Base-by-base conservation (phyloP, 2,797 vertebrate genomes). In the Sibirionetta formosa region DNA sequence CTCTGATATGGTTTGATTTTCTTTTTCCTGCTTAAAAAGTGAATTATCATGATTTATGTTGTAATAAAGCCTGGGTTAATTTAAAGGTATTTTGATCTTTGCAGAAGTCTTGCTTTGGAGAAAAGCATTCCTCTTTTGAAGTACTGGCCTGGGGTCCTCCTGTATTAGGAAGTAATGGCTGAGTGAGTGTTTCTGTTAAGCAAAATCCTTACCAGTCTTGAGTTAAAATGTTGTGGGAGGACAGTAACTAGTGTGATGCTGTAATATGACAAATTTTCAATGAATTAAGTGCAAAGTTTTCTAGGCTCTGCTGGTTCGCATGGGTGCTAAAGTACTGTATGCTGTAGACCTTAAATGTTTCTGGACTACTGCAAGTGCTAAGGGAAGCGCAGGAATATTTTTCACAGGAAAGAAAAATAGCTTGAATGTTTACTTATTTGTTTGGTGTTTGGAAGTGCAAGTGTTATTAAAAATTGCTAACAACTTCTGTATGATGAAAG, bases 51-150 rank as follows among this genome's bases (percentile, higher is more conserved):
- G 35, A 50, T 88, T 90, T 81, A 7, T 13, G 10, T 71, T 65
- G 15, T 8, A 8, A 27, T 14, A 31, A 58, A 82, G 18, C 5
- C 8, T 38, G 1, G 0, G 1, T 75, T 14, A 18, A 6, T 33
- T 13, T 53, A 57, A 64, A 48, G 48, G 14, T 19, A 24, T 27
- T 48, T 19, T 70, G 48, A 5, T 36, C 36, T 77, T 85, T 78
- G 60, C 17, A n/a, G 72, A 79, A 57, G 85, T 44, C 19, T 94
- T 80, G 56, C 54, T 48, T 24, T 0, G n/a, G 56, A 51, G 51
- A 40, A 33, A 65, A 42, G 11, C 3, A 14, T 24, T 5, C 5
- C 26, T 73, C 14, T n/a, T 35, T 13, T 31, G 17, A 42, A 86
- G 83, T 26, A 35, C 38, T 76, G 63, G 27, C 66, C 77, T 90